Conservation (phyloP, 2,888 invertebrate genomes). For the Monochamus alternatus region DNA sequence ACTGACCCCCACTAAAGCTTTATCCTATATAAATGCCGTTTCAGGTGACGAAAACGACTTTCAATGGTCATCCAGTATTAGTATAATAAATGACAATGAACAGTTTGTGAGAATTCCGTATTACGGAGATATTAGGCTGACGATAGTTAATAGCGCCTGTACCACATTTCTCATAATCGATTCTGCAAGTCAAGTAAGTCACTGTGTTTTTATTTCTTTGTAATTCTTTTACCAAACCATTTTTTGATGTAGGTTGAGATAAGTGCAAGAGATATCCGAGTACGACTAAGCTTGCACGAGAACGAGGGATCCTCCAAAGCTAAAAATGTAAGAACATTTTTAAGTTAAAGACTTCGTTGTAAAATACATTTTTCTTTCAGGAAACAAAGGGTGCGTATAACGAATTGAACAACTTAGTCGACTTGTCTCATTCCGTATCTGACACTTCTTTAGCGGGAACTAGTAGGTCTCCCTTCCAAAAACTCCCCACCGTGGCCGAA, state of each 20-base stretch:
- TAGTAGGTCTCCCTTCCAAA: constrained; percentile 34
- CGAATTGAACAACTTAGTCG: constrained; percentile 16
- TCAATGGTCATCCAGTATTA: constrained; percentile 73
- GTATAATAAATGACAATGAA: constrained; percentile 72
- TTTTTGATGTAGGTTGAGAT: constrained; percentile 76
- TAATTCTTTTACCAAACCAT: not conserved
- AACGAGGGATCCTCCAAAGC: constrained; percentile 48
- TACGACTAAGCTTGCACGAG: constrained; percentile 73
- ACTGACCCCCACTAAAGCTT: too few relatives aligned
- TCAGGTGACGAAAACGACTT: constrained; percentile 47
- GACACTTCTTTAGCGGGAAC: constrained; percentile 38
- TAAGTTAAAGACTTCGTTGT: not conserved
- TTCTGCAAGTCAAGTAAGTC: constrained; percentile 75
- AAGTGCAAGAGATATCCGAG: constrained; percentile 86
- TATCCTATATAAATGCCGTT: constrained; percentile 10
- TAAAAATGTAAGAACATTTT: constrained; percentile 7
- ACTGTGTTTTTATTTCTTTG: not conserved
- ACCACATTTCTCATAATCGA: constrained; percentile 73
- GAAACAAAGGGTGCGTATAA: not conserved
- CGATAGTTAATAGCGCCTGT: constrained; percentile 72
- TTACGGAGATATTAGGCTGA: constrained; percentile 76
- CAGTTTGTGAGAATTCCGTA: constrained; percentile 76
- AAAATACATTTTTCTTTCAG: constrained; percentile 8
- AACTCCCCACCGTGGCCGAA: constrained; percentile 40
- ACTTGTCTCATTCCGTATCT: constrained; percentile 39